phyloP scores from a whole-genome alignment of 64 coral and sea anemone species.

The Dendrophyllia cribrosa region DNA sequence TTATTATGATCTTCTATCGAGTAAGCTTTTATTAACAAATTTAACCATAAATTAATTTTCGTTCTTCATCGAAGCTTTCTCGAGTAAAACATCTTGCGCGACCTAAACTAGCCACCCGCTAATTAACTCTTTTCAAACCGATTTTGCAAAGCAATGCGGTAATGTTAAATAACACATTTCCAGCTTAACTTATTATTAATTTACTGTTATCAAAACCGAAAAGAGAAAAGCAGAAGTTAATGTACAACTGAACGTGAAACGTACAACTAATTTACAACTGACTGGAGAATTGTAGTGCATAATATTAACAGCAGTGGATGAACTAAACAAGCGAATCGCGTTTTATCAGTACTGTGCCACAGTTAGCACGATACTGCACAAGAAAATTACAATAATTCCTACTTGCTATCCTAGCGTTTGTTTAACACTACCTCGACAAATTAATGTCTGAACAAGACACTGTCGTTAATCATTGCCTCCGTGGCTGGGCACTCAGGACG shows the following conservation, averaged over 20 bases:
- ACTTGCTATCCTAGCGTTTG: too few relatives aligned
- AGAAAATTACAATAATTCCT: neutral
- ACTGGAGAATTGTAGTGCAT: neutral
- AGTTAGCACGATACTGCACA: neutral
- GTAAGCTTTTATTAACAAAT: constrained; percentile 19
- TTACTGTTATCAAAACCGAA: neutral
- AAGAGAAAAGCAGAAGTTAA: neutral
- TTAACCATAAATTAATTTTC: constrained; percentile 24
- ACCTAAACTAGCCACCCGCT: neutral
- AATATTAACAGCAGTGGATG: too few relatives aligned
- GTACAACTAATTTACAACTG: neutral
- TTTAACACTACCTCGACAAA: neutral
- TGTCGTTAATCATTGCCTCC: neutral
- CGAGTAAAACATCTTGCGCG: neutral
- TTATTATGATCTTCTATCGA: constrained; percentile 1
- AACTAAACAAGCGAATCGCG: neutral
- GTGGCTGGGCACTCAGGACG: too few relatives aligned
- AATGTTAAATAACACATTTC: neutral
- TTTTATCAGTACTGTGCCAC: neutral
- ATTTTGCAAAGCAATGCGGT: neutral
- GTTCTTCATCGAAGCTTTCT: neutral
- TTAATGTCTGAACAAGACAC: neutral
- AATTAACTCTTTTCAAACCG: neutral
- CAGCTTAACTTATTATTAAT: neutral
- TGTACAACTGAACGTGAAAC: neutral